These are phyloP conservation scores for Hyppa rectilinea DNA, from an alignment of 2,888 invertebrate species.

Conservation along the genomic window DNA sequence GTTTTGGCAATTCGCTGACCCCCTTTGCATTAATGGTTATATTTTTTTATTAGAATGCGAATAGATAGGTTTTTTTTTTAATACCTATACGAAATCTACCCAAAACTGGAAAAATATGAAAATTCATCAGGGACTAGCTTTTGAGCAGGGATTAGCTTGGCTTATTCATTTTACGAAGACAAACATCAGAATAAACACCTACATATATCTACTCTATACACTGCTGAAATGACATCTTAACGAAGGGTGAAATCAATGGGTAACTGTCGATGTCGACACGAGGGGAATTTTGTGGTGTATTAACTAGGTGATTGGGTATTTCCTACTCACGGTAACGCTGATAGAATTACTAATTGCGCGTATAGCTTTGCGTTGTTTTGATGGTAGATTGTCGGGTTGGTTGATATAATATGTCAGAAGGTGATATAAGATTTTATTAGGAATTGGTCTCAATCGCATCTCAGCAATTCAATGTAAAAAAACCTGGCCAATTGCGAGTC, in stretches of 20 bases:
- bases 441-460: no score
- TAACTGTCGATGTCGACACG: not conserved
- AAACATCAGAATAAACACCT: not conserved
- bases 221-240: not conserved
- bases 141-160: no score
- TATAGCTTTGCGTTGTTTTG: conserved; percentile 6
- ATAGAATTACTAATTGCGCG: conserved; percentile 15
- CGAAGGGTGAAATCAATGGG: not conserved
- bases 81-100: no score
- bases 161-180: not conserved
- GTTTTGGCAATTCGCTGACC: no score
- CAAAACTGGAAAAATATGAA: no score
- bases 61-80: no score
- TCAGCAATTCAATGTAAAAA: no score
- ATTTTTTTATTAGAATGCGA: no score
- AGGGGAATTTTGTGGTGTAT: conserved; percentile 15
- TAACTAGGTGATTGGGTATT: conserved; percentile 29
- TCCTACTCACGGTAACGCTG: conserved; percentile 1
- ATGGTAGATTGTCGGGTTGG: not conserved
- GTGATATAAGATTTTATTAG: no score
- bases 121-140: no score
- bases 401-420: not conserved
- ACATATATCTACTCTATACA: not conserved
- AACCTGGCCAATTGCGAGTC: no score
- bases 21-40: no score